phyloP scores from a whole-genome alignment of 2,888 invertebrate species.

The Phengaris alcon region DNA sequence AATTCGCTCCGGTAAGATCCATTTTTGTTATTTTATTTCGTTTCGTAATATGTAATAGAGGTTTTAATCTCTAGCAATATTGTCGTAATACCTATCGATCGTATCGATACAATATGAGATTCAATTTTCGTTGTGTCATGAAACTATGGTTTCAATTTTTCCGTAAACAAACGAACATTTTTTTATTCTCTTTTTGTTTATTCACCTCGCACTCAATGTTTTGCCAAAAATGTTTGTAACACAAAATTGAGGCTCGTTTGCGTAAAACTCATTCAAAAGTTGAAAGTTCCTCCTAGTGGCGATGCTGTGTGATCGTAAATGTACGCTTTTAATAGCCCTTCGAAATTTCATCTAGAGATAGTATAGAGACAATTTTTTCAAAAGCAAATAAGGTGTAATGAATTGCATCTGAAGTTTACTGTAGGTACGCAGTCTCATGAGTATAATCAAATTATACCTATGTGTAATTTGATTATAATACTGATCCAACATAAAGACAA shows the following conservation, averaged over 20 bases:
- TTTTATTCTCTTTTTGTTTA: neutral
- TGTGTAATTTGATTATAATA: too few species aligned
- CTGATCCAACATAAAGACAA: too few species aligned
- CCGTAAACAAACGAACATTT: conserved; percentile 13
- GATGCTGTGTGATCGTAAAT: neutral
- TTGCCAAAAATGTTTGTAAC: conserved; percentile 21
- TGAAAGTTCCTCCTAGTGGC: conserved; percentile 1
- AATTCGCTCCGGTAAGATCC: conserved; percentile 71
- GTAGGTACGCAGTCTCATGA: too few species aligned
- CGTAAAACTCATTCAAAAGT: conserved; percentile 19
- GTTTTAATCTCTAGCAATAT: conserved; percentile 60
- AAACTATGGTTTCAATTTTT: conserved; percentile 27
- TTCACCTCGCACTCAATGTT: neutral
- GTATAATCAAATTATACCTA: too few species aligned
- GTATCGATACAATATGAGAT: conserved; percentile 31
- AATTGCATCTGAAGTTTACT: too few species aligned
- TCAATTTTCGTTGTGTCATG: conserved; percentile 23
- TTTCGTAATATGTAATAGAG: conserved; percentile 60
- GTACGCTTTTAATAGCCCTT: neutral
- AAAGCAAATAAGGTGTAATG: too few species aligned
- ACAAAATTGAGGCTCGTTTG: conserved; percentile 17
- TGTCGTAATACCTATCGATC: conserved; percentile 39
- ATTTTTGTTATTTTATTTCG: conserved; percentile 72
- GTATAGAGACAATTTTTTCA: too few species aligned
- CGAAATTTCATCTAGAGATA: neutral